Evolutionary conservation across 2,113 vertebrate species (phyloP), one percentile per base, ranked within the genome.

Genomic region (Hemiprocne comata): DNA sequence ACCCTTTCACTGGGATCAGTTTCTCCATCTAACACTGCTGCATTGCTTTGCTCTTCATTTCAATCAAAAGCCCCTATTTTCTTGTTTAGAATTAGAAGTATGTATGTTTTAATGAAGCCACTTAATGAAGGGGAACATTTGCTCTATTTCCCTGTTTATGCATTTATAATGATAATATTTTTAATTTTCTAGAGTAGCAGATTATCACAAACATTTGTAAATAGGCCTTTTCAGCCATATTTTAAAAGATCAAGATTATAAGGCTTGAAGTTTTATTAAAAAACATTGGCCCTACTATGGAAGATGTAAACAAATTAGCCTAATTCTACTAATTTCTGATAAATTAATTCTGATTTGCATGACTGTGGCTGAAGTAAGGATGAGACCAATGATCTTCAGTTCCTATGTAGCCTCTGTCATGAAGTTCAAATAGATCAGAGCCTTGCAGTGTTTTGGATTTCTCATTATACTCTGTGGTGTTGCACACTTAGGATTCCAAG

Each of bases 401-500:
- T 91, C 54, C 77, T 76, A 2, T 48, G 19, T 60, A 55, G 66
- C 38, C 24, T 50, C 42, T 17, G 0, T 69, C 3, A 2, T 50
- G 48, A 84, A 89, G 48, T 74, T 92, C 48, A 55, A 77, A 40
- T 13, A 28, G 42, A 69, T 44, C 19, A 76, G 87, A 92, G 85
- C 29, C 79, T 55, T 80, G 46, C 1, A 7, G 84, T 71, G 31
- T 28, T 86, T 38, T 75, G 90, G 85, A 64, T 93, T 86, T 90
- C 69, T 86, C 72, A 69, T 93, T 93, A 33, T 73, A 19, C 34
- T 89, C 86, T 0, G 0, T 90, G 72, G 48, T 84, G 73, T 71
- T 69, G 55, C 95, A 90, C 74, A 73, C 64, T 65, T 55, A 78
- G 61, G 73, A 69, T 88, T 96, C 93, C 76, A 89, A 84, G 76